A percentile compares a stretch with the other conserved stretches of the same genome.
phyloP scores from a whole-genome alignment of 1,140 invertebrate species.

The Whitmania pigra region DNA sequence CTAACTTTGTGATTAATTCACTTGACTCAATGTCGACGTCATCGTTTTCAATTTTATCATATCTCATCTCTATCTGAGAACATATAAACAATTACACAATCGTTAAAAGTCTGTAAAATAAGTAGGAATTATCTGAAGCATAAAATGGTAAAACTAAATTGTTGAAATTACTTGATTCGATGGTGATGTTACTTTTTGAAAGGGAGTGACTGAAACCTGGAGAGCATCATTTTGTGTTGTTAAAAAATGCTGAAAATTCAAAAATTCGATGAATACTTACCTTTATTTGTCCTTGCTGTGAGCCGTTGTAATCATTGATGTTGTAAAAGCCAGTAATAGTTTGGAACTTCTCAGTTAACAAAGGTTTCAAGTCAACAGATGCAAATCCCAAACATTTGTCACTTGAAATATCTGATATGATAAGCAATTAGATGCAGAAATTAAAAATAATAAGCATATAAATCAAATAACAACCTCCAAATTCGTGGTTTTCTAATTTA shows the following conservation, averaged over 20 bases:
- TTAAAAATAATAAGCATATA: not conserved
- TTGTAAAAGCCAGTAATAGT: not conserved
- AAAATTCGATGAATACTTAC: not conserved
- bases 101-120: no score
- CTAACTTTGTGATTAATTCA: not conserved
- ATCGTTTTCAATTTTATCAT: not conserved
- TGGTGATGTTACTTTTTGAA: not conserved
- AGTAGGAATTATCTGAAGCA: no score
- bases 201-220: not conserved
- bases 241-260: no score
- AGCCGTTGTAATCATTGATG: not conserved
- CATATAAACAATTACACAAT: no score
- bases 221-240: no score
- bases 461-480: conserved; percentile 3
- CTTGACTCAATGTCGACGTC: not conserved
- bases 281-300: conserved; percentile 4
- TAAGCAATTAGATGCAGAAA: not conserved
- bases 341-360: not conserved
- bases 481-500: not conserved
- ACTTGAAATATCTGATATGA: not conserved
- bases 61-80: no score
- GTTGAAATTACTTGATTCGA: conserved; percentile 5
- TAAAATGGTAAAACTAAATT: not conserved
- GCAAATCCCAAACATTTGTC: not conserved
- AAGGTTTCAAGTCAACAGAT: conserved; percentile 6